Conservation (phyloP, 2,113 vertebrate genomes). For the Xenus cinereus region DNA sequence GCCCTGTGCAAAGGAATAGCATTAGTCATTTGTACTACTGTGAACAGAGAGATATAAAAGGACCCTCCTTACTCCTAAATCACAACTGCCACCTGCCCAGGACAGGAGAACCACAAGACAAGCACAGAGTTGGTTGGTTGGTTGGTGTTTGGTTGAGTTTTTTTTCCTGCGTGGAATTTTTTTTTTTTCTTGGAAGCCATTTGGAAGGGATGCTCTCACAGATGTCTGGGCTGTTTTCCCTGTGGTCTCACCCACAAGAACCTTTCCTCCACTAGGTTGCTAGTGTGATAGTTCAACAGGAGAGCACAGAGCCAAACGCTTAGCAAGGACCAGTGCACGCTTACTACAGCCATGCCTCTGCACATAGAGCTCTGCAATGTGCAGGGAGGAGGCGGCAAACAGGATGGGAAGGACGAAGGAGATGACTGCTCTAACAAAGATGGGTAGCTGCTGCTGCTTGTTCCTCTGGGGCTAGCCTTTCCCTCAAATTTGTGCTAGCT, state of each 20-base stretch:
- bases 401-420: neutral
- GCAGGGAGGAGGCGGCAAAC: neutral
- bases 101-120: neutral
- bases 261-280: neutral
- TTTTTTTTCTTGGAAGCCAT: neutral
- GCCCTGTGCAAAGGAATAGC: neutral
- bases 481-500: neutral
- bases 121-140: neutral
- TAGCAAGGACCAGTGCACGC: accelerated
- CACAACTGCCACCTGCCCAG: neutral
- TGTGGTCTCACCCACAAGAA: neutral
- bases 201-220: neutral
- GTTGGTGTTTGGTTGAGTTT: neutral
- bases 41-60: neutral
- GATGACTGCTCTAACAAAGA: neutral
- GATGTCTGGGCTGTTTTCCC: neutral
- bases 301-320: neutral
- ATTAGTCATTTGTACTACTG: neutral
- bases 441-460: neutral
- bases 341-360: neutral
- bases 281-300: neutral
- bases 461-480: neutral
- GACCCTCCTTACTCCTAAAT: neutral
- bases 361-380: accelerated
- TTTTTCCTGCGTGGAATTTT: accelerated